These are phyloP conservation scores for Mythimna pallens DNA, from an alignment of 2,888 invertebrate genomes.

Conservation along the genomic window DNA sequence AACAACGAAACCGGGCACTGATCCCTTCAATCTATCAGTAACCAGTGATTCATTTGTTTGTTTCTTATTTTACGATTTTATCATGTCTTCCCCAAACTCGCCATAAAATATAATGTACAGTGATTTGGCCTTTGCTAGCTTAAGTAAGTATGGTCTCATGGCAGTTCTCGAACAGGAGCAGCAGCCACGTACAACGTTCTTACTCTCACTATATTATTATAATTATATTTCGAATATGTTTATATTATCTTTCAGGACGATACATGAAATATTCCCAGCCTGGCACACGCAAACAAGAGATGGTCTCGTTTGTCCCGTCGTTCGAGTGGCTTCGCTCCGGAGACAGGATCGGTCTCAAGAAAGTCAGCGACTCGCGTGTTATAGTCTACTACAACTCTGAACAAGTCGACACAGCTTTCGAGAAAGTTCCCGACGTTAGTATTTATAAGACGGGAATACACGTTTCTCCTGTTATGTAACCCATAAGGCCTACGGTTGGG, in stretches of 20 bases:
- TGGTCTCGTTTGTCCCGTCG: conserved; percentile 84
- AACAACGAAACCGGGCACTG: no score
- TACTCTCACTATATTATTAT: background rate
- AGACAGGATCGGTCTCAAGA: conserved; percentile 94
- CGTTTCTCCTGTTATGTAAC: conserved; percentile 33
- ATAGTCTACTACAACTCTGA: conserved; percentile 95
- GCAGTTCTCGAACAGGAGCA: background rate
- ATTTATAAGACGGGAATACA: conserved; percentile 27
- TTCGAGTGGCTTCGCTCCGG: conserved; percentile 96
- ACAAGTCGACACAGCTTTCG: conserved; percentile 94
- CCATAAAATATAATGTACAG: background rate
- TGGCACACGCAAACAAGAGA: conserved; percentile 71
- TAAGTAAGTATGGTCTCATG: conserved; percentile 12
- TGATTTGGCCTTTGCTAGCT: background rate
- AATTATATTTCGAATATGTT: conserved; percentile 25
- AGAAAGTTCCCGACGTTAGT: conserved; percentile 94
- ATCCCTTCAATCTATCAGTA: background rate
- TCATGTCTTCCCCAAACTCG: background rate
- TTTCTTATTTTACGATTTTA: background rate
- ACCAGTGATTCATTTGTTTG: background rate
- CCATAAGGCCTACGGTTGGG: conserved; percentile 53
- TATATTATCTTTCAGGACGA: conserved; percentile 72
- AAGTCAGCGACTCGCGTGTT: conserved; percentile 93
- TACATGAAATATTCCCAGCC: conserved; percentile 79
- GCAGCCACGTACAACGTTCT: background rate